Base-by-base conservation (phyloP, 30 jellyfish, hydroid and myxozoan genomes). In the Turritopsis dohrnii region DNA sequence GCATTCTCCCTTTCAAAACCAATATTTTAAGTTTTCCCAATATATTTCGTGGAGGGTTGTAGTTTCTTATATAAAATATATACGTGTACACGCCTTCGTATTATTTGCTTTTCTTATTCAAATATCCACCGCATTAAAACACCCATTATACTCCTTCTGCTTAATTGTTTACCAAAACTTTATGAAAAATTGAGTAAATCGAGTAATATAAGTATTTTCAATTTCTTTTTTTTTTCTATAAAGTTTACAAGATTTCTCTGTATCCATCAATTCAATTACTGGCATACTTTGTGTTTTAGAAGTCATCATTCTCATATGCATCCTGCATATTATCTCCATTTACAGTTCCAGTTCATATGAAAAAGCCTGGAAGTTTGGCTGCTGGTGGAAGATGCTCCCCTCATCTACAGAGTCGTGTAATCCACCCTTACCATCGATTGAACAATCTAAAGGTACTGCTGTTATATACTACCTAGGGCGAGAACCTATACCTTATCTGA, bases 401-500 rank as follows among this genome's bases (percentile, higher is more conserved):
- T 89, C 96, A 1, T 94, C 99, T 8, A 85, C 90, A 54, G 92
- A 85, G 21, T 92, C 97, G 25, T 85, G 90, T 77, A 83, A 91
- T 71, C 97, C 99, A 7, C 88, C 99, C 8, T n/a, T n/a, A n/a
- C n/a, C n/a, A n/a, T 88, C 84, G 28, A 80, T 94, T 22, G 90
- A 95, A 27, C 76, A 82, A 52, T 71, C 90, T 27, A 92, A 92
- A 24, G 53, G 71, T 75, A 94, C 96, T 20, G 81, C 84, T 7
- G 92, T 94, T 28, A 94, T 96, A 73, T 94, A 94, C 72, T 94
- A 88, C 73, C 75, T 88, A 26, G 99, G 91, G 29, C 27, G 71
- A 4, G 99, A 94, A 71, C 99, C 99, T 16, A 94, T 94, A 28
- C 97, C 99, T 9, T 94, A 94, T 79, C 96, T 96, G 52, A 87